Evolutionary conservation across 2,888 invertebrate genomes (phyloP).

Genomic region (Cheilosia urbana): DNA sequence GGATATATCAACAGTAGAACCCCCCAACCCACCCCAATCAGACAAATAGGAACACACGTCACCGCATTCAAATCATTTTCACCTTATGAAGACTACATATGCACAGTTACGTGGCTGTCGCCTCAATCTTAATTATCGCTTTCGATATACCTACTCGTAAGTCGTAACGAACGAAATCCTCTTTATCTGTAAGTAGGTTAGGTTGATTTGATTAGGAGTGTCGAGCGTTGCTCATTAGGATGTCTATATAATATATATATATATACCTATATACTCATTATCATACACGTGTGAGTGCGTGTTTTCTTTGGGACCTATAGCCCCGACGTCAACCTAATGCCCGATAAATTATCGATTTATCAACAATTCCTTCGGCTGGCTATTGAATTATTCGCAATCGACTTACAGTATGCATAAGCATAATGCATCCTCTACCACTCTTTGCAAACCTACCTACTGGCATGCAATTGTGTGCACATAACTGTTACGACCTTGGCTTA

Average conservation of each 20-base stretch:
- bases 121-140: background rate
- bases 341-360: conserved; percentile 34
- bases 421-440: no score
- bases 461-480: conserved; percentile 10
- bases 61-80: no score
- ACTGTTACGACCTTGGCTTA: conserved; percentile 68
- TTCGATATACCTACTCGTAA: background rate
- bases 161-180: background rate
- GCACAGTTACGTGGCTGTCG: background rate
- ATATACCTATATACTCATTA: background rate
- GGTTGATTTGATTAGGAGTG: conserved; percentile 25
- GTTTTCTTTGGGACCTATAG: background rate
- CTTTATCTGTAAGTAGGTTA: conserved; percentile 11
- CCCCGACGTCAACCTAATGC: background rate
- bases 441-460: background rate
- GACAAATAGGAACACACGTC: no score
- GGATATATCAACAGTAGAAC: conserved; percentile 15
- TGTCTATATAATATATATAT: background rate
- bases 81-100: background rate
- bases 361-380: conserved; percentile 30
- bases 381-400: background rate
- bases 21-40: no score
- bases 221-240: conserved; percentile 1
- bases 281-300: background rate
- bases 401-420: no score